Conservation (phyloP, 2,797 vertebrate species). For the Pseudocheirus occidentalis region DNA sequence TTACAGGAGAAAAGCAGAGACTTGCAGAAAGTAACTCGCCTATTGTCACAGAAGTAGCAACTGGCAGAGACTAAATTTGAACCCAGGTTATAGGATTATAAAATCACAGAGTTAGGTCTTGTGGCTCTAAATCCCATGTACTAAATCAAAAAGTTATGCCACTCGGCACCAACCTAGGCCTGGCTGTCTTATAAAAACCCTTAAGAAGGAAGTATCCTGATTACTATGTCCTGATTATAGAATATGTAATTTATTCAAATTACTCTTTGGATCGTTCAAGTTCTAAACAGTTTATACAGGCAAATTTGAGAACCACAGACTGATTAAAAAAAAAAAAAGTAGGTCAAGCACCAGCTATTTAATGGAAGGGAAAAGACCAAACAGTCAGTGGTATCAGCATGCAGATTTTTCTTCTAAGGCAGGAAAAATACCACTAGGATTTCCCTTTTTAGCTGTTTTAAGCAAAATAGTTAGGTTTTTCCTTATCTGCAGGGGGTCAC, state of each 20-base stretch:
- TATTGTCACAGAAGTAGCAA: neutral
- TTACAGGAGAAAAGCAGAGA: neutral
- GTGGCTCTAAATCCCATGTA: neutral
- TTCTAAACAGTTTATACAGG: neutral
- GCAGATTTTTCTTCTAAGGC: neutral
- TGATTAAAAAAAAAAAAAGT: neutral
- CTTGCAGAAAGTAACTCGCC: neutral
- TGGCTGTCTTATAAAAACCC: neutral
- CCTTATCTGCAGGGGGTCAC: neutral
- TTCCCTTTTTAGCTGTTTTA: neutral
- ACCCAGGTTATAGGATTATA: neutral
- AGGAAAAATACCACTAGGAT: neutral
- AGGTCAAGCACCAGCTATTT: neutral
- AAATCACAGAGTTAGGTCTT: neutral
- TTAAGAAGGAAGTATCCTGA: neutral
- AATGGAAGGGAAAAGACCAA: neutral
- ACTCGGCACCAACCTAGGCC: neutral
- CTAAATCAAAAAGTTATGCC: neutral
- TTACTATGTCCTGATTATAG: neutral
- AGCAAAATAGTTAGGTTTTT: neutral
- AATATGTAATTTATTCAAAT: neutral
- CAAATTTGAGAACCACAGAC: neutral
- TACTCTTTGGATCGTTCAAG: neutral
- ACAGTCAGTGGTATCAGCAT: neutral
- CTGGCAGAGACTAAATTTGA: neutral